phyloP scores from a whole-genome alignment of 2,797 vertebrate species.

The Columba guinea region DNA sequence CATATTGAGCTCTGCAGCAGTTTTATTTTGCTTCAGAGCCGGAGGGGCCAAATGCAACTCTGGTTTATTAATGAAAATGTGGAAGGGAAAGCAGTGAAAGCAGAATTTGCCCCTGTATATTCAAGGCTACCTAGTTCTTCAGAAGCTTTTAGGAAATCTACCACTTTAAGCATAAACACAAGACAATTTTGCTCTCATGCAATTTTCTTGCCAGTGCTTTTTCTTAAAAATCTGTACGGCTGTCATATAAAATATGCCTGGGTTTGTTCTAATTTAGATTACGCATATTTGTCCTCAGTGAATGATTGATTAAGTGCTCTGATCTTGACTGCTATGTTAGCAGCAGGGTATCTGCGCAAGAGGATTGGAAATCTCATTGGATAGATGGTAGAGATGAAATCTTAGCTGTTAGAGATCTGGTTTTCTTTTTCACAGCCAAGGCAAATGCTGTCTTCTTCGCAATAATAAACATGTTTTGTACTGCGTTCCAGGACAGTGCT shows the following conservation, averaged over 20 bases:
- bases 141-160: slow-evolving; percentile 13
- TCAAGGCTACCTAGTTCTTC: background rate
- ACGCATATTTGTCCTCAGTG: slow-evolving; percentile 62
- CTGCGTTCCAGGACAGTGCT: slow-evolving; percentile 27
- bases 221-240: slow-evolving; percentile 58
- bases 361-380: slow-evolving; percentile 50
- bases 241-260: slow-evolving; percentile 66
- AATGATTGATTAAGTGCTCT: slow-evolving; percentile 74
- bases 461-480: slow-evolving; percentile 42
- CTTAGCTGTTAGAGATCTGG: slow-evolving; percentile 55
- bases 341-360: slow-evolving; percentile 64
- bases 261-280: slow-evolving; percentile 70
- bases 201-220: slow-evolving; percentile 59
- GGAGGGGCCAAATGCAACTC: background rate
- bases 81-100: background rate
- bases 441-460: slow-evolving; percentile 52
- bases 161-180: slow-evolving; percentile 47
- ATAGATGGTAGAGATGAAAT: slow-evolving; percentile 55
- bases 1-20: background rate
- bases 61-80: background rate
- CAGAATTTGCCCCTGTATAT: background rate
- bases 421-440: slow-evolving; percentile 55
- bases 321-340: slow-evolving; percentile 70
- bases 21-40: background rate
- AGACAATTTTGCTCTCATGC: slow-evolving; percentile 27